phyloP scores from a whole-genome alignment of 2,888 invertebrate species.

The Rotaria socialis region DNA sequence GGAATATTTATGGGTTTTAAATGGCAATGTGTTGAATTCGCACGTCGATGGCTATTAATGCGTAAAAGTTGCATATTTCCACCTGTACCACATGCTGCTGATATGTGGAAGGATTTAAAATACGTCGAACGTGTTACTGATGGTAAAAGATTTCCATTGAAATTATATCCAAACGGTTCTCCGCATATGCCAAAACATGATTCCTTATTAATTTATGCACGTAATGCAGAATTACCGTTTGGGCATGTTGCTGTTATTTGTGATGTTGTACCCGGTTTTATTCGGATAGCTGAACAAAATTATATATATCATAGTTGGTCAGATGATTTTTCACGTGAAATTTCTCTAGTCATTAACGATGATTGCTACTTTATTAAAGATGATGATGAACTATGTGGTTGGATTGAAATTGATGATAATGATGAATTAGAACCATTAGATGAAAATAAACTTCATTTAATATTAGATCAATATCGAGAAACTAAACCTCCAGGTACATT shows the following conservation, averaged over 20 bases:
- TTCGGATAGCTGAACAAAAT: slow-evolving; percentile 22
- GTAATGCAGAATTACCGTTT: not conserved
- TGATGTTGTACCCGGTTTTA: not conserved
- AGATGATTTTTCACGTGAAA: slow-evolving; percentile 22
- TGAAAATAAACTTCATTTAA: not conserved
- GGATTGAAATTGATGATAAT: slow-evolving; percentile 28
- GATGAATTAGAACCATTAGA: slow-evolving; percentile 25
- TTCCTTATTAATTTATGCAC: slow-evolving; percentile 31
- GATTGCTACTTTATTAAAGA: not conserved
- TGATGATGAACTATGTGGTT: slow-evolving; percentile 6
- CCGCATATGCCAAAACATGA: not conserved
- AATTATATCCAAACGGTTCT: not conserved
- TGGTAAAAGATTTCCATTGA: not conserved
- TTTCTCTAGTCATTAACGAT: not conserved
- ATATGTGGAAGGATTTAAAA: slow-evolving; percentile 22
- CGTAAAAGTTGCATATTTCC: slow-evolving; percentile 19
- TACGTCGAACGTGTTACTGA: slow-evolving; percentile 25
- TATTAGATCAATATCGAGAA: not conserved
- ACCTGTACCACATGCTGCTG: not conserved
- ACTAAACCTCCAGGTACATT: not conserved
- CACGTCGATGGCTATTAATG: slow-evolving; percentile 33
- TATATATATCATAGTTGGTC: slow-evolving; percentile 10
- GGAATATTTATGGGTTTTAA: slow-evolving; percentile 36
- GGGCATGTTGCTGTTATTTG: slow-evolving; percentile 9
- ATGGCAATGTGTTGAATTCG: slow-evolving; percentile 37